Conservation (phyloP, 2,113 vertebrate species). For the Hyperopisus bebe region DNA sequence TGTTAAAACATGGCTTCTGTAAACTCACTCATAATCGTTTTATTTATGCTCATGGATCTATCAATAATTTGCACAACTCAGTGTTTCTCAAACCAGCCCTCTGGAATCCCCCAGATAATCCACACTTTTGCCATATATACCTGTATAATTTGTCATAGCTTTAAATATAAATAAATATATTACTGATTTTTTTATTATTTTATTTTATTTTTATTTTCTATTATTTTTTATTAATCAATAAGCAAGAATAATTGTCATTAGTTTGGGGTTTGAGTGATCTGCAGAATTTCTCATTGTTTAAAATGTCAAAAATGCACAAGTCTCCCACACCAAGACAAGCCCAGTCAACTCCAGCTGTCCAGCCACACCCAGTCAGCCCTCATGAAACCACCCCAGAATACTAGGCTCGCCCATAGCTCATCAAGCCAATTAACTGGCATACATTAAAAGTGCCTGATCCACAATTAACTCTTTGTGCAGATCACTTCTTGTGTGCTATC, state of each 20-base stretch:
- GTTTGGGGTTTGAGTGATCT: background rate
- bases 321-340: background rate
- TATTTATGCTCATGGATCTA: background rate
- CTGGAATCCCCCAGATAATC: background rate
- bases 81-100: background rate
- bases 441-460: too few species aligned
- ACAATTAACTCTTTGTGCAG: too few species aligned
- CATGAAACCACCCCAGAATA: too few species aligned
- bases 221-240: too few species aligned
- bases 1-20: too few species aligned
- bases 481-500: background rate
- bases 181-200: background rate
- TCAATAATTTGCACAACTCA: background rate
- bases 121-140: background rate
- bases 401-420: too few species aligned
- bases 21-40: too few species aligned
- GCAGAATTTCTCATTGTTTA: too few species aligned
- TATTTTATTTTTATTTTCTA: too few species aligned
- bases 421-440: too few species aligned
- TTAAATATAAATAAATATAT: background rate
- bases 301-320: background rate
- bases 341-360: background rate
- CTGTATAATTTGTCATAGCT: background rate
- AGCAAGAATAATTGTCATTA: background rate
- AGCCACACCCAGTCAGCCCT: background rate